A percentile compares a stretch with the other conserved stretches of the same genome.
phyloP scores from a whole-genome alignment of 1,140 invertebrate genomes.

The Caerostris darwini region DNA sequence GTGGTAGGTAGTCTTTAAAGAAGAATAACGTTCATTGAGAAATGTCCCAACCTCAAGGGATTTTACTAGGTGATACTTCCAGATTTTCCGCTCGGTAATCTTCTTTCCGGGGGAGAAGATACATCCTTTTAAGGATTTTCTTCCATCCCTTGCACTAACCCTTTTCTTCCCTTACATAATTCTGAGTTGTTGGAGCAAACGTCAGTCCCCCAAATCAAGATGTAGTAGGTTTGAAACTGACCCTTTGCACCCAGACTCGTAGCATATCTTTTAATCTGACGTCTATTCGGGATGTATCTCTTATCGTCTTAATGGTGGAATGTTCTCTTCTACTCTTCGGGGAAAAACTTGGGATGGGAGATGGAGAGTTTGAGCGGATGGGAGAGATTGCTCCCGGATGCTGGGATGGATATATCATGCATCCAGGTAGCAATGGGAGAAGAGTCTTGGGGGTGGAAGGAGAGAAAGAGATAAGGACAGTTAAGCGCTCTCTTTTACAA shows the following conservation, averaged over 20 bases:
- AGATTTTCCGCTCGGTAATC: slow-evolving; percentile 67
- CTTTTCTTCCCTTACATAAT: slow-evolving; percentile 53
- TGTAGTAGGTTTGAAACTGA: slow-evolving; percentile 44
- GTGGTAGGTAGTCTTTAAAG: slow-evolving; percentile 47
- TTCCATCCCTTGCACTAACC: neutral
- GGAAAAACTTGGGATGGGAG: slow-evolving; percentile 33
- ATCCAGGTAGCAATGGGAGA: neutral
- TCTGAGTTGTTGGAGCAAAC: slow-evolving; percentile 35
- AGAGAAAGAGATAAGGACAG: slow-evolving; percentile 5
- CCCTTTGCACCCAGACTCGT: slow-evolving; percentile 30
- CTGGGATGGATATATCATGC: slow-evolving; percentile 61
- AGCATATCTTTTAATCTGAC: slow-evolving; percentile 74
- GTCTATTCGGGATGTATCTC: neutral
- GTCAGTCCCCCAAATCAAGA: slow-evolving; percentile 64
- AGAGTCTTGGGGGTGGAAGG: neutral
- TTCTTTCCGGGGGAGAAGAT: slow-evolving; percentile 20
- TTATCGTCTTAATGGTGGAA: slow-evolving; percentile 48
- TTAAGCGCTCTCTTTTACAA: slow-evolving; percentile 51
- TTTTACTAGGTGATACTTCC: slow-evolving; percentile 44
- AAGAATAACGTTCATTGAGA: slow-evolving; percentile 54
- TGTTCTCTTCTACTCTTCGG: slow-evolving; percentile 11
- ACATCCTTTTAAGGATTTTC: slow-evolving; percentile 72
- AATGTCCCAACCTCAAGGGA: slow-evolving; percentile 31
- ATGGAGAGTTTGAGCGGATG: neutral
- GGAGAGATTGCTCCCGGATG: slow-evolving; percentile 56